Conservation (phyloP, 2,888 invertebrate species). For the Bembecia ichneumoniformis region DNA sequence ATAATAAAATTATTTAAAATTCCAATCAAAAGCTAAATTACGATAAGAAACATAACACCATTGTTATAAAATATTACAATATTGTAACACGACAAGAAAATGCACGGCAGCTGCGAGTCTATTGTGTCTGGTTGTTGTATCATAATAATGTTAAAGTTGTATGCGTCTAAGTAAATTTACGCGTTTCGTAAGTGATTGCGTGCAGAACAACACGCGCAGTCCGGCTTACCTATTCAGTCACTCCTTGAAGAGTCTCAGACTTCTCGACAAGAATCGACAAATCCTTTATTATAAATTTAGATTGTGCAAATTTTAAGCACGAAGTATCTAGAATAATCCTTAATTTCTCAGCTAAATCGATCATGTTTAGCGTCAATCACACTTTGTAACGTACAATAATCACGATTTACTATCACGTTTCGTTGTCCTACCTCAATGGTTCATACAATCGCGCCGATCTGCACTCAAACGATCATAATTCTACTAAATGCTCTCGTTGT, state of each 20-base stretch:
- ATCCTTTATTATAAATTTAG: no score
- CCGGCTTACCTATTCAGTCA: background rate
- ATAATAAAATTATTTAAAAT: no score
- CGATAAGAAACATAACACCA: no score
- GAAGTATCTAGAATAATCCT: background rate
- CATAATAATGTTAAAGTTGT: no score
- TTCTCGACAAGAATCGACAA: no score
- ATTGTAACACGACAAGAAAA: no score
- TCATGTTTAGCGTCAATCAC: conserved; percentile 13
- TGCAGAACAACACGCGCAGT: conserved; percentile 30
- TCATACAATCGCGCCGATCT: conserved; percentile 42
- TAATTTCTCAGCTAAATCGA: conserved; percentile 9
- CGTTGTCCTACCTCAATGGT: conserved; percentile 24
- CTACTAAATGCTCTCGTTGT: conserved; percentile 42
- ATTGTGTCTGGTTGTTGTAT: no score
- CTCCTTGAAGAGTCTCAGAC: no score
- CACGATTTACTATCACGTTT: conserved; percentile 33
- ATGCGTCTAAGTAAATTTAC: background rate
- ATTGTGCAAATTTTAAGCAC: no score
- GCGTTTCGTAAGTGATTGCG: conserved; percentile 13
- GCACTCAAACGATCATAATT: conserved; percentile 38
- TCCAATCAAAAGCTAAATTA: no score
- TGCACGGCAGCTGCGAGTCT: no score
- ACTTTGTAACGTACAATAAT: conserved; percentile 11
- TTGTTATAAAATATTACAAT: no score